These are phyloP conservation scores for Leptosomus discolor DNA, from an alignment of 2,113 vertebrate genomes.

Conservation along the genomic window DNA sequence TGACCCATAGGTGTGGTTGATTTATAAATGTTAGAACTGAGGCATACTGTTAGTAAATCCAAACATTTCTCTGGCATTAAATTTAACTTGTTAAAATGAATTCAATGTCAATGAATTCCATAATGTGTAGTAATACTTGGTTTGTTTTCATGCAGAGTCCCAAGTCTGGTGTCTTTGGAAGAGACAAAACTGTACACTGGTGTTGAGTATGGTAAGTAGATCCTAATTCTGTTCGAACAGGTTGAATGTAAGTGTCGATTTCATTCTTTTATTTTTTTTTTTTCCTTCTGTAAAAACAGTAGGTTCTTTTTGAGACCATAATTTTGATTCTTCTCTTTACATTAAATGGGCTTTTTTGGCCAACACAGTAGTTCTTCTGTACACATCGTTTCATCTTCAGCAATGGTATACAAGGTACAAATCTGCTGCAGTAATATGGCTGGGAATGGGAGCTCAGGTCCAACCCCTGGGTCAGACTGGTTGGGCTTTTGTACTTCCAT, in stretches of 20 bases:
- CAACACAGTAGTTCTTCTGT: not conserved
- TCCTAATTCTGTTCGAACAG: not conserved
- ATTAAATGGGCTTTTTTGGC: not conserved
- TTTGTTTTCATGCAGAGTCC: constrained; percentile 81
- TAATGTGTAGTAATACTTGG: not conserved
- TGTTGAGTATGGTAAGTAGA: constrained; percentile 84
- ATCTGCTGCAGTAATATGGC: not conserved
- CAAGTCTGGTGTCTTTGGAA: constrained; percentile 88
- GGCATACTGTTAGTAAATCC: not conserved
- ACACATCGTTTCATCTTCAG: not conserved
- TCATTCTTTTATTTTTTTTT: not conserved
- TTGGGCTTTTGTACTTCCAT: not conserved
- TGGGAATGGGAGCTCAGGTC: not conserved
- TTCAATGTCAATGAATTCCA: not conserved
- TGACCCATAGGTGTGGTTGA: not conserved
- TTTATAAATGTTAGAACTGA: not conserved
- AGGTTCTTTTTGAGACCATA: not conserved
- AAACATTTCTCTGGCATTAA: not conserved
- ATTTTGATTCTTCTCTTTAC: not conserved
- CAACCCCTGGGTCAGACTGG: too few relatives aligned
- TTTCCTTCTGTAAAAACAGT: not conserved
- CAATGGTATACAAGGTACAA: fast-evolving
- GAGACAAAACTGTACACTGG: constrained; percentile 90
- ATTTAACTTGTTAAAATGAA: not conserved
- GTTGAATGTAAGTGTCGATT: not conserved